Evolutionary conservation across 1,140 invertebrate species (phyloP), one percentile per base, ranked within the genome.

Genomic region (Hypothenemus hampei): DNA sequence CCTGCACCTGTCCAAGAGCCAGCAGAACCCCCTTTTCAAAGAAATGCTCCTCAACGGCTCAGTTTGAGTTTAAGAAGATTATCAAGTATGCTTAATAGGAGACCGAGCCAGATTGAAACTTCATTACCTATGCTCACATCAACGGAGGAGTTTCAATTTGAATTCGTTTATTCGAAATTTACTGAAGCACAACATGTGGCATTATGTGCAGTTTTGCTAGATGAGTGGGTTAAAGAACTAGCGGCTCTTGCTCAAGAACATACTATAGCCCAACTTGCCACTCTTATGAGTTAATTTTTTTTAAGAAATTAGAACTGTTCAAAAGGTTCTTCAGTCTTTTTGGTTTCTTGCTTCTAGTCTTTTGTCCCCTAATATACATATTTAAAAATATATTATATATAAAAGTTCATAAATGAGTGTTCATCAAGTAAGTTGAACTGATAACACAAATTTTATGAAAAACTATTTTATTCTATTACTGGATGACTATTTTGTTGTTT

Each of bases 211-310:
- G 83, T 97, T 3, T 72, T 97, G 43, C 73, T 97, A 40, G 89
- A 93, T 64, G 93, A 97, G 70, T 96, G 93, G 87, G 73, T 94
- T 0, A 93, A 94, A 73, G 93, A 97, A 75, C 73, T 97, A 33
- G 87, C 92, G 1, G 90, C 93, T 11, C 80, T 97, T 37, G 85
- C 89, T 51, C 90, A 93, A 73, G 93, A 97, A 73, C 93, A 97
- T 64, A 81, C 84, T n/a, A 77, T 88, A 46, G 70, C 74, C 43
- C 77, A 75, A 54, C 67, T 78, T 54, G 70, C 69, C 24, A 58
- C 61, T 21, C 55, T 69, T 46, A 59, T 69, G 7, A 67, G 66
- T 37, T 69, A 57, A 13, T 16, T 2, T 8, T 31, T 11, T 31
- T 8, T 8, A 3, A 31, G 13, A 31, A 31, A 2, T 31, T 2